Conservation (phyloP, 2,888 invertebrate genomes). For the Hesperia comma region DNA sequence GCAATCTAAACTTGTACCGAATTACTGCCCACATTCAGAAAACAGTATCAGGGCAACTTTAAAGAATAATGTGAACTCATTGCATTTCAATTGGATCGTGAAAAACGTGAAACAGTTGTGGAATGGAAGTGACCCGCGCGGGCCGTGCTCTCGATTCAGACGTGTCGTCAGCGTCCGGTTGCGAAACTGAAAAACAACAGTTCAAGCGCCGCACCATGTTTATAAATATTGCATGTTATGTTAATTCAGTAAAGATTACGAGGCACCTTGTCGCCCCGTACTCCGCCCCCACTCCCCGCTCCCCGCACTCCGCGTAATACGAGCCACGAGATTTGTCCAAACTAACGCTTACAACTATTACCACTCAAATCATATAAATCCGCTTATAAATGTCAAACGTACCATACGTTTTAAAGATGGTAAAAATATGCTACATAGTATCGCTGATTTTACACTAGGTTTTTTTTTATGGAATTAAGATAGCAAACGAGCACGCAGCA, state of each 20-base stretch:
- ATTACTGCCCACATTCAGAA: no score
- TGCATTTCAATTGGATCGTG: no score
- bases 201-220: conserved; percentile 8
- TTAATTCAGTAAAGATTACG: conserved; percentile 31
- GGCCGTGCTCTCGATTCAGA: not conserved
- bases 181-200: conserved; percentile 22
- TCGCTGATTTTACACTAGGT: no score
- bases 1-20: no score
- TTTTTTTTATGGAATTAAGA: no score
- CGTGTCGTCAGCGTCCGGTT: conserved; percentile 2
- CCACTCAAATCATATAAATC: no score
- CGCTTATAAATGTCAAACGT: no score
- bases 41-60: not conserved
- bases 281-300: not conserved
- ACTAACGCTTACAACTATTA: no score
- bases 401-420: no score
- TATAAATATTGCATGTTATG: conserved; percentile 25
- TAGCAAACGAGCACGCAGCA: no score
- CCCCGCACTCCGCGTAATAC: not conserved
- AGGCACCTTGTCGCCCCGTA: conserved; percentile 10
- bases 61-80: not conserved
- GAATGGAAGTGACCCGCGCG: conserved; percentile 2
- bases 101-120: no score
- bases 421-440: no score
- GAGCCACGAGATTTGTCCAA: not conserved